phyloP scores from a whole-genome alignment of 2,113 vertebrate species.

The Gorsachius goisagi region DNA sequence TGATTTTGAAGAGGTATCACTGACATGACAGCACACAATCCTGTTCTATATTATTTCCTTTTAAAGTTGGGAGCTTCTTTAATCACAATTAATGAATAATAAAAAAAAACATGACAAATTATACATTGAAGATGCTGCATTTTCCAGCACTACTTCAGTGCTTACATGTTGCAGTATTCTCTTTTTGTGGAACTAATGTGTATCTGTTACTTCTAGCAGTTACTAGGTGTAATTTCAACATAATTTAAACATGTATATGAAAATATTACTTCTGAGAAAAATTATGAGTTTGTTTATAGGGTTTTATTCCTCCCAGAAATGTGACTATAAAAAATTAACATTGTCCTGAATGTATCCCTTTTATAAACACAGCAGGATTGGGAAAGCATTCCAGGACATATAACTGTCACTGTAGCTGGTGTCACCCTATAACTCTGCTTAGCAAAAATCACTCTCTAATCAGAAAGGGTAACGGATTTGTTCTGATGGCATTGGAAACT shows the following conservation, averaged over 20 bases:
- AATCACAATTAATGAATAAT: not conserved
- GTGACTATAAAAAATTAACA: not conserved
- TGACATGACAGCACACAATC: not conserved
- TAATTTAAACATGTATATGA: not conserved
- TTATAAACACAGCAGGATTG: slow-evolving; percentile 1
- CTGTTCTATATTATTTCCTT: not conserved
- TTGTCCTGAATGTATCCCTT: not conserved
- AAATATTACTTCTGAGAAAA: not conserved
- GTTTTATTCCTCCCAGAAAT: not conserved
- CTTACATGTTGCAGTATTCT: not conserved
- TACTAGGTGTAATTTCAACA: not conserved
- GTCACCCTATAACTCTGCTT: slow-evolving; percentile 26
- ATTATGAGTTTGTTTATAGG: not conserved
- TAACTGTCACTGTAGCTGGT: slow-evolving; percentile 22
- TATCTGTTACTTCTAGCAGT: not conserved
- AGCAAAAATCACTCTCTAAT: slow-evolving; percentile 39
- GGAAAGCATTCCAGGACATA: not conserved
- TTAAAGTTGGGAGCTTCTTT: not conserved
- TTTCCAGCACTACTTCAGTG: not conserved
- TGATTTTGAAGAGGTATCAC: not conserved
- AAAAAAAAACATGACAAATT: not conserved
- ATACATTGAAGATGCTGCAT: not conserved
- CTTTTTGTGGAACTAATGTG: not conserved
- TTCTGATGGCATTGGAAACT: not conserved
- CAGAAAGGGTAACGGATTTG: slow-evolving; percentile 26